Percentiles rank a stretch among this genome's conserved stretches.
Conservation (phyloP, 1,140 invertebrate species). For the Lycorma delicatula region DNA sequence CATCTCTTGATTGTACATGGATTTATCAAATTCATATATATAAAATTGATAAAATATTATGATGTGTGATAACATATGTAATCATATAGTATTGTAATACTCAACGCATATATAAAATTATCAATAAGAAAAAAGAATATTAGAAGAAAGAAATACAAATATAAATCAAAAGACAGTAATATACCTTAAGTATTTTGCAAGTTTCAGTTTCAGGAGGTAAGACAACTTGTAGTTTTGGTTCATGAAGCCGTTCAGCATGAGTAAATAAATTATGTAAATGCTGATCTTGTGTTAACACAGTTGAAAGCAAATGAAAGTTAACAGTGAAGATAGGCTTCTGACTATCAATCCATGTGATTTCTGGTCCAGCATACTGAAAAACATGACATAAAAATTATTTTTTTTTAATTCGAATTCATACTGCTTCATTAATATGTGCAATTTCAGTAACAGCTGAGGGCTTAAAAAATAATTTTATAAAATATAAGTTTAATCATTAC, state of each 20-base stretch:
- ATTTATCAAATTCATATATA: too few species aligned
- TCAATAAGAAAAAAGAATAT: too few species aligned
- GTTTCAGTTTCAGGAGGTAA: conserved; percentile 66
- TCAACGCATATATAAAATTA: too few species aligned
- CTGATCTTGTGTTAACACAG: conserved; percentile 73
- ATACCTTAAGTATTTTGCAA: conserved; percentile 72
- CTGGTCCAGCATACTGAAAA: conserved; percentile 75
- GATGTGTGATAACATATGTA: too few species aligned
- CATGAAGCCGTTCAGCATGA: conserved; percentile 57
- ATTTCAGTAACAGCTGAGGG: background rate
- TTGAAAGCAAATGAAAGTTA: conserved; percentile 73
- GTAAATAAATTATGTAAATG: conserved; percentile 81
- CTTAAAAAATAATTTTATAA: background rate
- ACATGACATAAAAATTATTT: conserved; percentile 15
- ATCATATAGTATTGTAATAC: too few species aligned
- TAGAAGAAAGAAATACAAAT: too few species aligned
- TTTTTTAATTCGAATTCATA: background rate
- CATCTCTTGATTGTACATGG: too few species aligned
- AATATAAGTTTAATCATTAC: background rate
- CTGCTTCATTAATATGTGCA: too few species aligned
- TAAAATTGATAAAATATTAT: too few species aligned
- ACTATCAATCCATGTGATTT: conserved; percentile 85
- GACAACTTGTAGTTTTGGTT: conserved; percentile 47
- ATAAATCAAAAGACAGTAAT: too few species aligned
- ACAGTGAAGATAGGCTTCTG: conserved; percentile 79